These are phyloP conservation scores for Chelon labrosus DNA, from an alignment of 2,797 vertebrate genomes.

Conservation along the genomic window DNA sequence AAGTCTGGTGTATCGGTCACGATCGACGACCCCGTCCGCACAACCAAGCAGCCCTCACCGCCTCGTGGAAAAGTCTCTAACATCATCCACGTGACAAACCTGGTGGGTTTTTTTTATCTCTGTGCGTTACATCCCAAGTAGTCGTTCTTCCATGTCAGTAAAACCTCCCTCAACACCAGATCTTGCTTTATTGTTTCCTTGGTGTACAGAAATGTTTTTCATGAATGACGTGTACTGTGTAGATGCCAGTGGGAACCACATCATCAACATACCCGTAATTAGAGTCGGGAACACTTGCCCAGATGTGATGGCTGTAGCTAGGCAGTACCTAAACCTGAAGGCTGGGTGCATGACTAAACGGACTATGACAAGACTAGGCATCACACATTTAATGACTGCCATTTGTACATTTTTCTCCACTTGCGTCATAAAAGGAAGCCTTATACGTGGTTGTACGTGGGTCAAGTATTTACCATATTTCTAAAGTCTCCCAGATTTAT, in stretches of 20 bases:
- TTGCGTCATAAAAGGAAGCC: constrained; percentile 28
- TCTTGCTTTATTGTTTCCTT: not conserved
- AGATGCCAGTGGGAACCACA: constrained; percentile 41
- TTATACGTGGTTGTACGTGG: not conserved
- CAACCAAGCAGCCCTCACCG: constrained; percentile 88
- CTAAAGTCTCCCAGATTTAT: not conserved
- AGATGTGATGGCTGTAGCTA: constrained; percentile 58
- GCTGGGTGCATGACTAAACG: constrained; percentile 47
- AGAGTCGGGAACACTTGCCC: constrained; percentile 44
- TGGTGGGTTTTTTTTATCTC: constrained; percentile 81
- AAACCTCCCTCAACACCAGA: too few relatives aligned
- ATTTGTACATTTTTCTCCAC: constrained; percentile 33
- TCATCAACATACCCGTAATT: constrained; percentile 58
- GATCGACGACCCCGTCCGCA: constrained; percentile 91
- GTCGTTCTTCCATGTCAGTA: not conserved
- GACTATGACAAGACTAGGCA: constrained; percentile 64
- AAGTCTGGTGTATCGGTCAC: constrained; percentile 92
- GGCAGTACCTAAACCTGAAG: constrained; percentile 36
- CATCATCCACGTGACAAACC: constrained; percentile 92
- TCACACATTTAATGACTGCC: constrained; percentile 63
- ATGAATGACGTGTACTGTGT: constrained; percentile 30
- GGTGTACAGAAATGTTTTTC: not conserved
- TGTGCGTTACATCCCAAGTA: not conserved
- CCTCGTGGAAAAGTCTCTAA: constrained; percentile 88
- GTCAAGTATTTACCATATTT: constrained; percentile 24